Conservation (phyloP, 2,888 invertebrate genomes). For the Ornithoptera alexandrae region DNA sequence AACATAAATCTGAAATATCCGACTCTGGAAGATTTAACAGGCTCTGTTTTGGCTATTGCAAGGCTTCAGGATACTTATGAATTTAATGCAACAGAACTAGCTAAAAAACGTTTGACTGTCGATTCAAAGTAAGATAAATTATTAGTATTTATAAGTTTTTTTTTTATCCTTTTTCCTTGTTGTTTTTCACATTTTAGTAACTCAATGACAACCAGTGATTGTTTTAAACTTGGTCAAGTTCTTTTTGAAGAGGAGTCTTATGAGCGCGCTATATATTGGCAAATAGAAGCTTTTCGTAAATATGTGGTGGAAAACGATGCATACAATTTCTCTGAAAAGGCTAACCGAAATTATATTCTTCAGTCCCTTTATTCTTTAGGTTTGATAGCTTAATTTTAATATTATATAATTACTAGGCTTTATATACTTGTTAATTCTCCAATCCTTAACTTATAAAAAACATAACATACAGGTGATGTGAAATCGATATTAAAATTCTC, state of each 20-base stretch:
- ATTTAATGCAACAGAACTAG: conserved; percentile 11
- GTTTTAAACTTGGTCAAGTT: conserved; percentile 96
- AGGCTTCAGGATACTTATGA: conserved; percentile 19
- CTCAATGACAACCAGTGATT: conserved; percentile 91
- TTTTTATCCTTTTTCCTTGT: not conserved
- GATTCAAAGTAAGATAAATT: conserved; percentile 1
- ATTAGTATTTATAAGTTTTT: not conserved
- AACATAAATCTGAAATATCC: conserved; percentile 1
- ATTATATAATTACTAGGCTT: not conserved
- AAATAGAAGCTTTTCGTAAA: conserved; percentile 92
- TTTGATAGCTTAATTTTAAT: conserved; percentile 43
- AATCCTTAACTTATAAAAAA: not conserved
- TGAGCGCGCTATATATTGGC: conserved; percentile 96
- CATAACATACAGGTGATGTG: conserved; percentile 84
- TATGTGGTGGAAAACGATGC: conserved; percentile 81
- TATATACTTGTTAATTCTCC: not conserved
- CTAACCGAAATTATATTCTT: conserved; percentile 96
- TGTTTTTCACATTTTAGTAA: conserved; percentile 52
- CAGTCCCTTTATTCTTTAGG: conserved; percentile 96
- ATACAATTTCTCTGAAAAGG: conserved; percentile 84
- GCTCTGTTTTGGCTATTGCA: conserved; percentile 11
- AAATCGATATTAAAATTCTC: conserved; percentile 92
- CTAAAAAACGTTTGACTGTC: conserved; percentile 1
- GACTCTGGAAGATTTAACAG: conserved; percentile 15
- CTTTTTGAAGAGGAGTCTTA: conserved; percentile 95